A percentile compares a stretch with the other conserved stretches of the same genome.
These are phyloP conservation scores for Acomys russatus DNA, from an alignment of 2,797 vertebrate species.

Conservation along the genomic window DNA sequence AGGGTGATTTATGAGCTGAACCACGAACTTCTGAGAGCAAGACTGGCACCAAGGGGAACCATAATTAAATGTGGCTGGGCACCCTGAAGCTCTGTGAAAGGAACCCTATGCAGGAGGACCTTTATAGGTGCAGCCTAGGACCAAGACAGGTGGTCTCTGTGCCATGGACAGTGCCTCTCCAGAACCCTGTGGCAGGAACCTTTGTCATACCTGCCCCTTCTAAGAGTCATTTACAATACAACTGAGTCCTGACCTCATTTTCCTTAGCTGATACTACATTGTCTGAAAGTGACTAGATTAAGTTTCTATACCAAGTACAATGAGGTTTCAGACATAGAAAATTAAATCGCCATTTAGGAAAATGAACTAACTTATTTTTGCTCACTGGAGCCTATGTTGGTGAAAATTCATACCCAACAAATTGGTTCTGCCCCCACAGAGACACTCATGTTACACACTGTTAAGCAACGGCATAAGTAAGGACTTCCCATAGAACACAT, in stretches of 20 bases:
- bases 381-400: not conserved
- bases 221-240: not conserved
- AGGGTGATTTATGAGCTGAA: not conserved
- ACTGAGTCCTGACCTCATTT: not conserved
- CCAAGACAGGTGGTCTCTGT: not conserved
- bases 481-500: not conserved
- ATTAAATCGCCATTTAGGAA: constrained; percentile 51
- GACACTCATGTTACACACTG: not conserved
- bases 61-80: not conserved
- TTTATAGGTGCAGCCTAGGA: not conserved
- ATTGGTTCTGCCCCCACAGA: not conserved
- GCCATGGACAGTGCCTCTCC: not conserved
- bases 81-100: not conserved
- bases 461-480: constrained; percentile 14
- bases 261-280: not conserved
- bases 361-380: constrained; percentile 45
- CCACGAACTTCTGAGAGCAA: not conserved
- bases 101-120: not conserved
- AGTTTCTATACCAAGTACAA: not conserved
- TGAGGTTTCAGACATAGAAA: constrained; percentile 47
- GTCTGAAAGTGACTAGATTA: constrained; percentile 1
- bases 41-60: not conserved
- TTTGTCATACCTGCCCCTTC: not conserved
- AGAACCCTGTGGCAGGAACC: accelerated
- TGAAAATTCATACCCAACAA: constrained; percentile 38